Conservation (phyloP, 2,888 invertebrate genomes). For the Synergus gifuensis region DNA sequence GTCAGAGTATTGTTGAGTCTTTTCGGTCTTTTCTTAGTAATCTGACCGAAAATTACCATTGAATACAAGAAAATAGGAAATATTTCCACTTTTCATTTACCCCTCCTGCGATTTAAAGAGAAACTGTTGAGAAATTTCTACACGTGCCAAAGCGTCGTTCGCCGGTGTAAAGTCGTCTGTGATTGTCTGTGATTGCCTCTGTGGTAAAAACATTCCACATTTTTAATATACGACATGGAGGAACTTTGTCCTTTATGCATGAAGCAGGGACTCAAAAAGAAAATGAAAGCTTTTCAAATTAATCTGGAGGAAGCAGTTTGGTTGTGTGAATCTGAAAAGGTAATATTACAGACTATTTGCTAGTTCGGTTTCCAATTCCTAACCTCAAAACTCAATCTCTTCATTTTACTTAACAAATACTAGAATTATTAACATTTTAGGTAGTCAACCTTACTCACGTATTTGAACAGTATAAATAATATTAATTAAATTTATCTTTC, state of each 20-base stretch:
- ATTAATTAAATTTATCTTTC: constrained; percentile 35
- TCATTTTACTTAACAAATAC: too few relatives aligned
- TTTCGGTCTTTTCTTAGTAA: too few relatives aligned
- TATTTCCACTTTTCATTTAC: not conserved
- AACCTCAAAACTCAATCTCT: too few relatives aligned
- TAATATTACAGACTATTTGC: constrained; percentile 48
- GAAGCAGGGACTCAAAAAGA: constrained; percentile 61
- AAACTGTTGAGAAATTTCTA: not conserved
- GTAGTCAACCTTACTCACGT: too few relatives aligned
- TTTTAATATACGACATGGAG: constrained; percentile 60
- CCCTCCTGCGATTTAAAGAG: not conserved
- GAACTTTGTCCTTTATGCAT: constrained; percentile 66
- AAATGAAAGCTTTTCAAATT: constrained; percentile 62
- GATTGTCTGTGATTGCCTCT: too few relatives aligned
- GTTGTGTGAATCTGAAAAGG: constrained; percentile 65
- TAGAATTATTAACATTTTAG: too few relatives aligned
- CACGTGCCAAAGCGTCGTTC: too few relatives aligned
- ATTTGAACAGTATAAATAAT: not conserved
- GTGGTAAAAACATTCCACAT: not conserved
- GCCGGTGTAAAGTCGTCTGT: too few relatives aligned
- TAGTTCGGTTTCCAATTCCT: not conserved
- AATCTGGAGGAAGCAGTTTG: constrained; percentile 66
- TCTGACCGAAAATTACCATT: not conserved
- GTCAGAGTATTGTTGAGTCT: too few relatives aligned
- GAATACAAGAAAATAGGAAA: not conserved